phyloP scores from a whole-genome alignment of 2,797 vertebrate genomes.

The Premnoplex brunnescens region DNA sequence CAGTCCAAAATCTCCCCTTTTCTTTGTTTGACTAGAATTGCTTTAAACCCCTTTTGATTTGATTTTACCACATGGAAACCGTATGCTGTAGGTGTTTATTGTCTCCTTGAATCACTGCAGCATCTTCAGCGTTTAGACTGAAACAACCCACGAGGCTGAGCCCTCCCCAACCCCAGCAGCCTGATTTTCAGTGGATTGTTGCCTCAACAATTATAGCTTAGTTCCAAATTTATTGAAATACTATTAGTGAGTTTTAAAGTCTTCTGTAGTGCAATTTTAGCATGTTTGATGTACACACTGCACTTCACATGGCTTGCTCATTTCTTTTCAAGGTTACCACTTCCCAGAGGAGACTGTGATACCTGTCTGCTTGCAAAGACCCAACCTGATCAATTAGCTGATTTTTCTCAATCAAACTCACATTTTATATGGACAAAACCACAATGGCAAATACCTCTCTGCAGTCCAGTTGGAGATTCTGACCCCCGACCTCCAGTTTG shows the following conservation, averaged over 20 bases:
- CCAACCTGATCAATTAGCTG: not conserved
- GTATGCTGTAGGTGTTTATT: not conserved
- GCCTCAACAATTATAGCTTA: not conserved
- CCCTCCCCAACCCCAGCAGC: not conserved
- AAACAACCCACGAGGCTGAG: not conserved
- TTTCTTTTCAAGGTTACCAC: not conserved
- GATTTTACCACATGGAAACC: not conserved
- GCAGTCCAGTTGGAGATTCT: constrained; percentile 91
- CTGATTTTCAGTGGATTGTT: not conserved
- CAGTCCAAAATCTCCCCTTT: not conserved
- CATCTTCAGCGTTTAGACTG: not conserved
- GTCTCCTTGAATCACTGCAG: not conserved
- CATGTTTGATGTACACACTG: not conserved
- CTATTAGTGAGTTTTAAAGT: not conserved
- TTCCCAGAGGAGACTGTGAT: not conserved
- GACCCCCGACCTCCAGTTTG: constrained; percentile 91
- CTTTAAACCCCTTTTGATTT: not conserved
- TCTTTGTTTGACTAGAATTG: not conserved
- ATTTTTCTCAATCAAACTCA: not conserved
- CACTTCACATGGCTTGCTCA: not conserved
- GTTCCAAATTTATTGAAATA: not conserved
- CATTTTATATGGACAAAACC: not conserved
- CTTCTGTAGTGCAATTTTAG: not conserved
- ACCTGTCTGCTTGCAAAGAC: not conserved
- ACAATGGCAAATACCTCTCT: constrained; percentile 83